Conservation (phyloP, 2,888 invertebrate species). For the Rhingia rostrata region DNA sequence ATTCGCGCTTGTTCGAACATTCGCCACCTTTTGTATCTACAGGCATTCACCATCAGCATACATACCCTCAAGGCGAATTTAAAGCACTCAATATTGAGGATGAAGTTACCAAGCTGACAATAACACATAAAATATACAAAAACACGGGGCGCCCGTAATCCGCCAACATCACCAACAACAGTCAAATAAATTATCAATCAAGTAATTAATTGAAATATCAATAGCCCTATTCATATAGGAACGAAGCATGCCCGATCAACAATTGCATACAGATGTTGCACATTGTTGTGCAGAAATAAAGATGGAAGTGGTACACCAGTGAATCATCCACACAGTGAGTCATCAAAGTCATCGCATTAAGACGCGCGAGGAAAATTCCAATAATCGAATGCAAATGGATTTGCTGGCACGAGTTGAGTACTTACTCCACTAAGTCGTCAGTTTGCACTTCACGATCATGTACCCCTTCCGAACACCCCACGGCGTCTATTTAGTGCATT, state of each 20-base stretch:
- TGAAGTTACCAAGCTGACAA: conserved; percentile 57
- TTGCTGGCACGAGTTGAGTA: conserved; percentile 69
- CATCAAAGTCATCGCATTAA: conserved; percentile 54
- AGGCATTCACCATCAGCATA: neutral
- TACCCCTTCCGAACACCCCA: neutral
- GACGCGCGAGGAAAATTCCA: conserved; percentile 53
- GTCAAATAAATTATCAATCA: conserved; percentile 43
- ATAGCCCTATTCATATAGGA: conserved; percentile 2
- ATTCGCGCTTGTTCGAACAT: conserved; percentile 38
- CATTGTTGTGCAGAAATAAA: neutral
- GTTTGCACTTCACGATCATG: conserved; percentile 44
- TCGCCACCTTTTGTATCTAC: conserved; percentile 39
- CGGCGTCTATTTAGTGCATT: neutral
- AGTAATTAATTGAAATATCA: conserved; percentile 65
- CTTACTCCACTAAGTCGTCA: conserved; percentile 58
- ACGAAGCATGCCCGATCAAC: conserved; percentile 6
- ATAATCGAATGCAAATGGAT: conserved; percentile 68
- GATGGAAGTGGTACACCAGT: conserved; percentile 11
- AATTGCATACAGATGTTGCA: neutral
- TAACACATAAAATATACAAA: conserved; percentile 30
- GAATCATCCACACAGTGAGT: conserved; percentile 47
- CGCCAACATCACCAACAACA: conserved; percentile 32
- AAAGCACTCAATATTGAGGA: conserved; percentile 49
- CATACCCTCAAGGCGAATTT: conserved; percentile 44
- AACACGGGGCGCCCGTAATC: conserved; percentile 14